Evolutionary conservation across 2,113 vertebrate species (phyloP), one percentile per base, ranked within the genome.

Genomic region (Eubucco bourcierii): DNA sequence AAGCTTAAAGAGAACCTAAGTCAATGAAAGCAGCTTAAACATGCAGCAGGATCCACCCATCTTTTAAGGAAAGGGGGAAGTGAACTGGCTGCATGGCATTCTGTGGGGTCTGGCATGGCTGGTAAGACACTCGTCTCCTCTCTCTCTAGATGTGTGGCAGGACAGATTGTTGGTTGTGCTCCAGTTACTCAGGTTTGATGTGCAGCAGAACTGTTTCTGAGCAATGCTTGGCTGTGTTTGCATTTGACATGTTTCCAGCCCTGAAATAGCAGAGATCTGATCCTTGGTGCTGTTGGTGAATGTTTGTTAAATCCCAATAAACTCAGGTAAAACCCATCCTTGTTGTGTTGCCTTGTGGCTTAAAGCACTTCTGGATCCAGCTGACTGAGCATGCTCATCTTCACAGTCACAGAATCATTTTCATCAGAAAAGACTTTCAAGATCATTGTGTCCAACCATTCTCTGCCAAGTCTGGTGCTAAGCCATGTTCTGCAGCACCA

Each of bases 251-350:
- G 27, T 59, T 90, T 74, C 52, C 24, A 18, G 47, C 61, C 68
- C 44, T 85, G 58, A 52, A 64, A 19, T 2, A 92, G 72, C 0
- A 0, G 34, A 58, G 34, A 46, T 53, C 44, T 68, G 68, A 19
- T 61, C 44, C 39, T 92, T 71, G 37, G 19, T 85, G 64, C 60
- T 61, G 31, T 28, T 85, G 33, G 31, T 71, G 65, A 91, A 93
- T 47, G 53, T 80, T 28, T 80, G 83, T 83, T 74, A 75, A 72
- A 44, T 10, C 28, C 34, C 44, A 95, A 80, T 95, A 95, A 95
- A 95, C 19, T 72, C n/a, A n/a, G 15, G 18, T 64, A 72, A 83
- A 91, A 58, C 5, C 12, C 28, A 53, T 61, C 76, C 76, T 80
- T 80, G 25, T 55, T 77, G 46, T 75, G 65, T 58, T 73, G 56